These are phyloP conservation scores for Caenorhabditis brenneri DNA, from an alignment of 1,140 invertebrate species.

Conservation along the genomic window DNA sequence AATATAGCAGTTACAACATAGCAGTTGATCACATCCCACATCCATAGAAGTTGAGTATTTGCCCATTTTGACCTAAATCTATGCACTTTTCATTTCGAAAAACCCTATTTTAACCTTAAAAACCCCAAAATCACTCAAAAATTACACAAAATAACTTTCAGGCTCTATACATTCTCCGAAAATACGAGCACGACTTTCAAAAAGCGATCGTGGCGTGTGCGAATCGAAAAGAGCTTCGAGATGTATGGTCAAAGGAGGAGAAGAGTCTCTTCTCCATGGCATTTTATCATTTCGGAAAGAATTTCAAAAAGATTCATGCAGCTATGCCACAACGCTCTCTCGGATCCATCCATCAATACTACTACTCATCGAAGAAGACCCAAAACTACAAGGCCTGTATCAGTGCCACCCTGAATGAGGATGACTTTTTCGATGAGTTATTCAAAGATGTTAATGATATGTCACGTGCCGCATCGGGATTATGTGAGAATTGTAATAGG, in stretches of 20 bases:
- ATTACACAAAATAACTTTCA: not conserved
- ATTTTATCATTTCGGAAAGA: not conserved
- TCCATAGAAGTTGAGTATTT: no score
- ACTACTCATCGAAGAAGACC: not conserved
- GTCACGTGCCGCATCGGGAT: not conserved
- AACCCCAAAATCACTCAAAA: no score
- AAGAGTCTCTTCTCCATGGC: not conserved
- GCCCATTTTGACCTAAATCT: no score
- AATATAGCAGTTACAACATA: no score
- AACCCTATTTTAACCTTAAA: no score
- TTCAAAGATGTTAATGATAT: not conserved
- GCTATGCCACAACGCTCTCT: not conserved
- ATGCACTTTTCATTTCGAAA: no score
- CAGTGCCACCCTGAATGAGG: not conserved
- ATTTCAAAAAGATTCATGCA: constrained; percentile 6
- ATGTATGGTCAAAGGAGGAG: not conserved
- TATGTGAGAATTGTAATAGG: constrained; percentile 1
- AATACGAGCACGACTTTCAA: not conserved
- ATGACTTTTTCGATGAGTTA: not conserved
- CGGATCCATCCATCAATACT: not conserved
- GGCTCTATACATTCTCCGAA: not conserved
- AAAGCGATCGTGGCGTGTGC: not conserved
- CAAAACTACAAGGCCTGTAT: not conserved
- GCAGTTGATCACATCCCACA: no score
- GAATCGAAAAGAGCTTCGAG: not conserved